Evolutionary conservation across 2,797 vertebrate species (phyloP).

Genomic region (Crenuchus spilurus): DNA sequence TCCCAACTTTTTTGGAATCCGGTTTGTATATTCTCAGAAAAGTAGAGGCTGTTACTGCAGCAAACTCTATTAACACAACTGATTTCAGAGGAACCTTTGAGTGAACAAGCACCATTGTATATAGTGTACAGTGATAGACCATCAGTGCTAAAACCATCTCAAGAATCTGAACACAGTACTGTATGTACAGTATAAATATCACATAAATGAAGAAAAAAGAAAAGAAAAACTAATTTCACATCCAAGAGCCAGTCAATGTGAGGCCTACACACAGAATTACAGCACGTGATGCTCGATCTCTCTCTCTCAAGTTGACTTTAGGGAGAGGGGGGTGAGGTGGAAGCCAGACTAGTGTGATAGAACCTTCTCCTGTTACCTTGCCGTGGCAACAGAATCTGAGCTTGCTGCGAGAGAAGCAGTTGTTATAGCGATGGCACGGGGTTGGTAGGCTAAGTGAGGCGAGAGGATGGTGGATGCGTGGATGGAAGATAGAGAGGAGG

Average conservation of each 20-base stretch:
- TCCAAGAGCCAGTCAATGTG: background rate
- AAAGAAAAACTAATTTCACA: background rate
- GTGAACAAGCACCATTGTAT: too few relatives aligned
- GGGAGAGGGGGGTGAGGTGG: background rate
- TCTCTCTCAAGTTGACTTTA: background rate
- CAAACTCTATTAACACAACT: too few relatives aligned
- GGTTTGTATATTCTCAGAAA: too few relatives aligned
- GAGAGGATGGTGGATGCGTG: conserved; percentile 64
- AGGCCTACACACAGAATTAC: background rate
- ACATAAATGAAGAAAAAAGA: background rate
- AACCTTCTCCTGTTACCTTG: conserved; percentile 57
- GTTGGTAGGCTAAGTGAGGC: conserved; percentile 72
- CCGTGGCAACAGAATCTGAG: conserved; percentile 64
- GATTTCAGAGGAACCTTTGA: too few relatives aligned
- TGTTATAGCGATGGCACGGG: conserved; percentile 74
- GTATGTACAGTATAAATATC: background rate
- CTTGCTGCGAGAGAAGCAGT: conserved; percentile 67
- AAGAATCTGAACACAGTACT: too few relatives aligned
- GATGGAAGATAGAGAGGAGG: conserved; percentile 78
- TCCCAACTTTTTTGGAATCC: too few relatives aligned
- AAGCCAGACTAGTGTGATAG: conserved; percentile 23
- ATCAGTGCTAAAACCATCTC: too few relatives aligned
- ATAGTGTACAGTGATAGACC: background rate
- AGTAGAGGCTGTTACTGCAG: too few relatives aligned
- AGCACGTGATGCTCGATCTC: background rate